Evolutionary conservation across 1,140 invertebrate species (phyloP).

Genomic region (Holotrichia oblita): DNA sequence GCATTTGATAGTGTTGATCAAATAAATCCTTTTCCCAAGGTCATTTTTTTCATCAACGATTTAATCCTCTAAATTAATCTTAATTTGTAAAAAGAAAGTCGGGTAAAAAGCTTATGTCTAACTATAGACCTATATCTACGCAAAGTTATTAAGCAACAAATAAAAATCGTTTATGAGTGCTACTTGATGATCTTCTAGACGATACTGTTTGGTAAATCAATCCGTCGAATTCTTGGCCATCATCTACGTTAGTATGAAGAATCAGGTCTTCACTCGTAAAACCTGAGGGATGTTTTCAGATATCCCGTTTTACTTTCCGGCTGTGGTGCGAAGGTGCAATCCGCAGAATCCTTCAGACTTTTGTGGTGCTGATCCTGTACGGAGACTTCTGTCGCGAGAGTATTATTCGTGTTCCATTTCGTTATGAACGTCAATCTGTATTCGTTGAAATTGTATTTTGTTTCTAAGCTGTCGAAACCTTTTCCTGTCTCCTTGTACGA

Average conservation of each 20-base stretch:
- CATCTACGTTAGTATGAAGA: conserved; percentile 91
- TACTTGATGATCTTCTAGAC: no score
- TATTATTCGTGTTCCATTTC: conserved; percentile 99
- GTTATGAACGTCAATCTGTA: conserved; percentile 95
- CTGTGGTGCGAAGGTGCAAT: conserved; percentile 93
- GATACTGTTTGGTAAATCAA: conserved; percentile 94
- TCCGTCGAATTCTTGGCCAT: conserved; percentile 91
- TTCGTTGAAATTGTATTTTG: conserved; percentile 93
- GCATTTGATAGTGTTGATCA: no score
- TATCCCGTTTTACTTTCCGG: conserved; percentile 91
- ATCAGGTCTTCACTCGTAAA: conserved; percentile 90
- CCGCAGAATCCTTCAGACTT: conserved; percentile 91
- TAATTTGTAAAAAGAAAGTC: no score
- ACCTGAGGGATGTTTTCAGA: conserved; percentile 88
- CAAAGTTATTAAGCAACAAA: no score
- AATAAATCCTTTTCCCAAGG: no score
- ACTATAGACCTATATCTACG: no score
- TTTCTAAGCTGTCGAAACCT: conserved; percentile 89
- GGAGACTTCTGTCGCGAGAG: conserved; percentile 89
- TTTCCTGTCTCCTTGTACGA: conserved; percentile 93
- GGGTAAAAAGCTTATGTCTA: no score
- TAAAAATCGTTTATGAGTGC: no score
- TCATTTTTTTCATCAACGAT: no score
- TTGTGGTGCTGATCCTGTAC: conserved; percentile 90
- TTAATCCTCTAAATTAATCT: no score